Conservation (phyloP, 2,797 vertebrate genomes). For the Phrynocephalus guinanensis region DNA sequence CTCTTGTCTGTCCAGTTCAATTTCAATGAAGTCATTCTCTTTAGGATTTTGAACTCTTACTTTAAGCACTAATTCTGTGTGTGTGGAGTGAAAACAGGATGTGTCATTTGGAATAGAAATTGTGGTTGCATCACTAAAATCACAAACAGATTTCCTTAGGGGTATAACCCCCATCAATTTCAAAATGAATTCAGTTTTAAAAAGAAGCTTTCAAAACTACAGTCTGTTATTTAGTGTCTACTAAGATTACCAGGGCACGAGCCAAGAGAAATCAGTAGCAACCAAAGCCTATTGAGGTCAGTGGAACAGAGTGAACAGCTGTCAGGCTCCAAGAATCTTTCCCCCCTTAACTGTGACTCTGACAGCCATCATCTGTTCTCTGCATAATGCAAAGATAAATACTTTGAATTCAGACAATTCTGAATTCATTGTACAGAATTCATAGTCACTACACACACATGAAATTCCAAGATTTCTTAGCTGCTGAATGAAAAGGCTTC, state of each 20-base stretch:
- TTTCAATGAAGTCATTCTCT: constrained; percentile 93
- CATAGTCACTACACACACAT: too few species aligned
- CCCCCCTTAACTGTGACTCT: too few species aligned
- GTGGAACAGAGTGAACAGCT: not conserved
- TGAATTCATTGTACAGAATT: too few species aligned
- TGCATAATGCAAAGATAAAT: not conserved
- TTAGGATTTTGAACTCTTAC: constrained; percentile 89
- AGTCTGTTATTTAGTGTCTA: not conserved
- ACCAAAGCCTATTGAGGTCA: not conserved
- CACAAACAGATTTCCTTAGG: not conserved
- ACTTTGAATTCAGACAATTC: too few species aligned
- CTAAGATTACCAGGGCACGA: not conserved
- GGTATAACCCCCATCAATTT: not conserved
- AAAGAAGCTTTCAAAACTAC: not conserved
- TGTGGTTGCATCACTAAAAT: not conserved
- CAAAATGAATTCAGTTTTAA: not conserved
- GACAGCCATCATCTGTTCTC: not conserved
- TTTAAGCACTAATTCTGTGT: constrained; percentile 89
- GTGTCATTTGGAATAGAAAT: not conserved
- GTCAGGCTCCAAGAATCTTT: not conserved
- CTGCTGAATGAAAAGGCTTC: too few species aligned
- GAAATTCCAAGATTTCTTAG: too few species aligned
- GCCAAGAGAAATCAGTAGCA: not conserved
- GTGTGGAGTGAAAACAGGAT: not conserved
- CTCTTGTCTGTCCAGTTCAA: constrained; percentile 91